A percentile compares a stretch with the other conserved stretches of the same genome.
Conservation (phyloP, 1,140 invertebrate genomes). For the Drosophila ficusphila region DNA sequence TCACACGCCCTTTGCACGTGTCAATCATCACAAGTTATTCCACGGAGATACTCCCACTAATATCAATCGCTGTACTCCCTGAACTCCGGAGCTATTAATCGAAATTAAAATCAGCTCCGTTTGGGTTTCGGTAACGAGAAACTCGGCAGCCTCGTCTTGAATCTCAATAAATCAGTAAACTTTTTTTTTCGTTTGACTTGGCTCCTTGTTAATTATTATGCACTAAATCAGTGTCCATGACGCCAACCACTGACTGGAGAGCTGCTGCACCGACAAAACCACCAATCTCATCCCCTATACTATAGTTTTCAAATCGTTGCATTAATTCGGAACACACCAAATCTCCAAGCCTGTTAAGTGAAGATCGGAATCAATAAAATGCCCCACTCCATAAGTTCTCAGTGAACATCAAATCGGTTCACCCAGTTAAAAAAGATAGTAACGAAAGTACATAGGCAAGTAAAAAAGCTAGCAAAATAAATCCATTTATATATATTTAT, state of each 20-base stretch:
- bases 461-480: too few species aligned
- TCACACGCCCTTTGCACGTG: conserved; percentile 33
- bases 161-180: conserved; percentile 62
- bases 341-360: neutral
- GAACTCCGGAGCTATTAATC: neutral
- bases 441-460: too few species aligned
- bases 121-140: neutral
- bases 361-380: too few species aligned
- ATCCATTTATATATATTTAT: too few species aligned
- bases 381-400: too few species aligned
- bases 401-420: too few species aligned
- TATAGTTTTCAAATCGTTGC: neutral
- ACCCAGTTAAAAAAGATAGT: too few species aligned
- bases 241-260: conserved; percentile 36
- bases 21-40: conserved; percentile 18
- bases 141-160: conserved; percentile 30
- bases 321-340: neutral
- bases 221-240: conserved; percentile 78
- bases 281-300: conserved; percentile 9
- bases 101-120: conserved; percentile 19
- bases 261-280: neutral
- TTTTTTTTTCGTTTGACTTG: conserved; percentile 17
- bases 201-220: conserved; percentile 68
- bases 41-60: conserved; percentile 7
- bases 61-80: conserved; percentile 11